phyloP scores from a whole-genome alignment of 2,888 invertebrate species.

The Parascotia fuliginaria region DNA sequence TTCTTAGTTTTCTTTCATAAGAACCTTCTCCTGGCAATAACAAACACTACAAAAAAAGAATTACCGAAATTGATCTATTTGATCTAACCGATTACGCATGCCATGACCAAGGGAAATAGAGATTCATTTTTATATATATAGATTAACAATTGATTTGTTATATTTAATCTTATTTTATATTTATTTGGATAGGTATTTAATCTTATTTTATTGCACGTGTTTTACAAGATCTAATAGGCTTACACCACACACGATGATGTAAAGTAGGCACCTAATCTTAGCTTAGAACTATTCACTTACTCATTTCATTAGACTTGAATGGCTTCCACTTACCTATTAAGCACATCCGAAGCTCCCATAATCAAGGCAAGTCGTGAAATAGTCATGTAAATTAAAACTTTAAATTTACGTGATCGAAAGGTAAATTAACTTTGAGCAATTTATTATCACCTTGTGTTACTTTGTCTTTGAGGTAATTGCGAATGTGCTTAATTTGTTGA shows the following conservation, averaged over 20 bases:
- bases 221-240: too few relatives aligned
- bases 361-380: conserved; percentile 51
- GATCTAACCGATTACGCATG: too few relatives aligned
- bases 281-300: conserved; percentile 3
- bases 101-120: too few relatives aligned
- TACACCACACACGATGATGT: conserved; percentile 1
- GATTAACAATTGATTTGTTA: too few relatives aligned
- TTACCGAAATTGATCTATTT: too few relatives aligned
- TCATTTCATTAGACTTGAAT: conserved; percentile 7
- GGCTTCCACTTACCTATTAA: conserved; percentile 9
- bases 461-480: conserved; percentile 13
- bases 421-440: conserved; percentile 29
- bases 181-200: too few relatives aligned
- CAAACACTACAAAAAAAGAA: too few relatives aligned
- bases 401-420: conserved; percentile 46
- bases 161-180: too few relatives aligned
- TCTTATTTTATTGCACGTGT: too few relatives aligned
- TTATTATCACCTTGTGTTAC: conserved; percentile 39
- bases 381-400: conserved; percentile 41
- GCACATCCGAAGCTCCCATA: conserved; percentile 14
- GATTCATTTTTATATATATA: too few relatives aligned
- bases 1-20: too few relatives aligned
- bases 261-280: neutral
- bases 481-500: neutral
- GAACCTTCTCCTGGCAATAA: too few relatives aligned